Evolutionary conservation across 1,140 invertebrate genomes (phyloP), one percentile per base, ranked within the genome.

Genomic region (Tetramorium alpestre): DNA sequence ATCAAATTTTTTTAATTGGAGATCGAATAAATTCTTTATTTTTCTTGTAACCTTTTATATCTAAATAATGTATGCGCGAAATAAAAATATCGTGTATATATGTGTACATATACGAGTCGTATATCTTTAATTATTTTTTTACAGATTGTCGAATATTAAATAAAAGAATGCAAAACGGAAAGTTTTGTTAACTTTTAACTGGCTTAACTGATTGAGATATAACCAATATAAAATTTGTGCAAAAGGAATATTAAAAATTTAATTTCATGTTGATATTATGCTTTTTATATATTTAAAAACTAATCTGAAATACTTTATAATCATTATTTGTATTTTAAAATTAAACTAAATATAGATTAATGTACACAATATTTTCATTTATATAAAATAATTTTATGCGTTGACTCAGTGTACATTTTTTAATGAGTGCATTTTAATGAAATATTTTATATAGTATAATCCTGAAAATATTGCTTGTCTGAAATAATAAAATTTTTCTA

Each of bases 211-310:
- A 51, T 51, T 16, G 25, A 22, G 22, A 6, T 49, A 16, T 56
- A 56, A 10, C 60, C 22, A 1, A 28, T 41, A 6, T 75, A 25
- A 76, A 38, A 60, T 60, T 11, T 76, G n/a, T 58, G 44, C 1
- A 25, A 60, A 62, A 4, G 44, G 47, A 28, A 18, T 11, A 16
- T n/a, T 47, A 18, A 47, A 4, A 77, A n/a, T 44, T 44, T 18
- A 77, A 62, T 77, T 77, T 77, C 0, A 18, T 60, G 6, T 22
- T 44, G 22, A 77, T 58, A n/a, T 41, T 58, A 38, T 41, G 18
- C 6, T 18, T 44, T 22, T 28, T 73, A 11, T 56, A 38, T 73
- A 38, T 75, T 73, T 75, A 11, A 41, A 75, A 75, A 56, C 0
- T 60, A 41, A 44, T 58, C 25, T 41, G 0, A n/a, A 22, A 49